A percentile compares a stretch with the other conserved stretches of the same genome.
phyloP scores from a whole-genome alignment of 2,113 vertebrate species.

The Syngnathoides biaculeatus region DNA sequence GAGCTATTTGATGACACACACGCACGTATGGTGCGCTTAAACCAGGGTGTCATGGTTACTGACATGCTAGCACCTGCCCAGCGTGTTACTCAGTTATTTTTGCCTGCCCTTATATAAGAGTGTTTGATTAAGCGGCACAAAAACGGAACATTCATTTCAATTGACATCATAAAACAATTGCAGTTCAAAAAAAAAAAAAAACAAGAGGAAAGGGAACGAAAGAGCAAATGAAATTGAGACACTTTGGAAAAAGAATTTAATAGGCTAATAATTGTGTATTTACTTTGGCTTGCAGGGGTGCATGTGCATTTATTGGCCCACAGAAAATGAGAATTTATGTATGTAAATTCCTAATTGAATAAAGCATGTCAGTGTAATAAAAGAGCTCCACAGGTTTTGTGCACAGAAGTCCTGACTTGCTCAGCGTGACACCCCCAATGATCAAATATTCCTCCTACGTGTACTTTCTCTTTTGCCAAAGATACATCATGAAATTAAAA shows the following conservation, averaged over 20 bases:
- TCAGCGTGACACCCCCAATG: conserved; percentile 72
- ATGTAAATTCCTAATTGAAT: conserved; percentile 82
- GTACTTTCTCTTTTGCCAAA: conserved; percentile 61
- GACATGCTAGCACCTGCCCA: conserved; percentile 86
- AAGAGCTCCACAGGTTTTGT: conserved; percentile 79
- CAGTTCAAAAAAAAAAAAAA: conserved; percentile 65
- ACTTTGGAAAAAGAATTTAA: conserved; percentile 81
- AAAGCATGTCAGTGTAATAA: conserved; percentile 80
- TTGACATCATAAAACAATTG: conserved; percentile 79
- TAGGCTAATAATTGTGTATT: conserved; percentile 80
- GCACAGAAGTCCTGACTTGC: conserved; percentile 70
- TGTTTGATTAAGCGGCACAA: conserved; percentile 78
- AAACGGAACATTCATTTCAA: conserved; percentile 75
- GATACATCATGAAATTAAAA: conserved; percentile 55
- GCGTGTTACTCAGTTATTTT: conserved; percentile 71
- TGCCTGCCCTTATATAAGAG: conserved; percentile 75
- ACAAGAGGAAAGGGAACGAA: conserved; percentile 62
- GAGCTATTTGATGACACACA: conserved; percentile 76
- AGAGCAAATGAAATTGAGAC: conserved; percentile 69
- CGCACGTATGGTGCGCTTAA: conserved; percentile 65
- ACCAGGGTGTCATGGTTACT: conserved; percentile 74
- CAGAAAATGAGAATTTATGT: conserved; percentile 81
- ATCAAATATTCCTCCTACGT: conserved; percentile 72
- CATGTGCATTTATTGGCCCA: conserved; percentile 77
- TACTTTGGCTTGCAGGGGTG: conserved; percentile 77